Conservation (phyloP, 2,888 invertebrate genomes). For the Mechanitis messenoides region DNA sequence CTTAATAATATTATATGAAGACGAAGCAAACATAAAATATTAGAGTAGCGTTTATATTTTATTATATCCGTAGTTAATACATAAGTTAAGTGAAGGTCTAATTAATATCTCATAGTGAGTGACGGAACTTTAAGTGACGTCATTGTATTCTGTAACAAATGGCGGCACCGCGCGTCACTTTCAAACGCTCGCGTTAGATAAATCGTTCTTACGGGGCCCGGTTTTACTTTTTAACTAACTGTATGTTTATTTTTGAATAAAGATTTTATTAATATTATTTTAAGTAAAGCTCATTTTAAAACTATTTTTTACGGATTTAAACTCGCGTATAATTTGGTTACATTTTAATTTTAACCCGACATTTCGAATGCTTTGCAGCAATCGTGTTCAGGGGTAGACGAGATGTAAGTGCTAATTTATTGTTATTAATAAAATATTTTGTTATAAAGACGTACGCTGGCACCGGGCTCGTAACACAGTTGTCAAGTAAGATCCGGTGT, state of each 20-base stretch:
- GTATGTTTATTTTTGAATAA: background rate
- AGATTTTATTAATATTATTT: too few relatives aligned
- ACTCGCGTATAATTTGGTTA: too few relatives aligned
- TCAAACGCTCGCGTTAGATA: constrained; percentile 35
- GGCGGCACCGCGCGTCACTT: constrained; percentile 31
- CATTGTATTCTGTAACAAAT: constrained; percentile 32
- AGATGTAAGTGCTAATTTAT: background rate
- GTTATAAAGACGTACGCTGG: constrained; percentile 5
- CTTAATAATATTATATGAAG: too few relatives aligned
- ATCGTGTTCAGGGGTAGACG: too few relatives aligned
- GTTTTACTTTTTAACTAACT: constrained; percentile 2
- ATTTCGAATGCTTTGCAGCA: too few relatives aligned
- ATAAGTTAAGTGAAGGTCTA: constrained; percentile 26
- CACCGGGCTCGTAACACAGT: constrained; percentile 19
- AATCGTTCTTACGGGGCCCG: constrained; percentile 28
- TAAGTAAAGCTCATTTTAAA: too few relatives aligned
- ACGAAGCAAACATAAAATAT: too few relatives aligned
- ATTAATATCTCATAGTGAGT: constrained; percentile 30
- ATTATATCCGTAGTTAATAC: constrained; percentile 13
- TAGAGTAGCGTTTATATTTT: background rate
- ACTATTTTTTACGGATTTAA: too few relatives aligned
- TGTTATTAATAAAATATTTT: background rate
- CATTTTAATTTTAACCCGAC: too few relatives aligned
- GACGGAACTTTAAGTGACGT: constrained; percentile 31
- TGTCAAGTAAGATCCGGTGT: constrained; percentile 25